Evolutionary conservation across 2,113 vertebrate species (phyloP).

Genomic region (Hippocampus comes): DNA sequence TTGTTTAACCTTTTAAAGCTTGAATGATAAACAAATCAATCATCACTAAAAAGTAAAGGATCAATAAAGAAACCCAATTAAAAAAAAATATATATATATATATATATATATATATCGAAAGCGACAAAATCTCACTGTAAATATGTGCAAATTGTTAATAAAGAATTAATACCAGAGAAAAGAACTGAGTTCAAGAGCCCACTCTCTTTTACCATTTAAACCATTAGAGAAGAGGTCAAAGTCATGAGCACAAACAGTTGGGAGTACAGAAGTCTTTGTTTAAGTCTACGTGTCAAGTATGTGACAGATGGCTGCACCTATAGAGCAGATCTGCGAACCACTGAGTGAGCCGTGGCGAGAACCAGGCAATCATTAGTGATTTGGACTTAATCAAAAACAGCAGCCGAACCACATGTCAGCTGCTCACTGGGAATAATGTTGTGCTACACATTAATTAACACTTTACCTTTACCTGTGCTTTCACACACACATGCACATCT

Average conservation of each 20-base stretch:
- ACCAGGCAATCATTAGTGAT: constrained; percentile 34
- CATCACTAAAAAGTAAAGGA: neutral
- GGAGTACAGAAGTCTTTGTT: constrained; percentile 31
- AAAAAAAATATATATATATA: neutral
- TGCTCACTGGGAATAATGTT: constrained; percentile 30
- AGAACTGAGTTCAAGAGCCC: neutral
- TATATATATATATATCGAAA: neutral
- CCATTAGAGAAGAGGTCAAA: constrained; percentile 23
- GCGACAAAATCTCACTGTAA: neutral
- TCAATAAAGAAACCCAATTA: neutral
- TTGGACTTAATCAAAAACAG: constrained; percentile 51
- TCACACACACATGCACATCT: neutral
- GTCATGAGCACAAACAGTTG: constrained; percentile 22
- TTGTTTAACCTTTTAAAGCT: neutral
- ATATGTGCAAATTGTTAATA: neutral
- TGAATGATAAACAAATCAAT: neutral
- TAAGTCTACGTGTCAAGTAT: constrained; percentile 38
- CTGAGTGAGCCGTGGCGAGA: constrained; percentile 36
- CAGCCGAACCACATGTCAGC: constrained; percentile 11
- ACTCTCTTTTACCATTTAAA: constrained; percentile 18
- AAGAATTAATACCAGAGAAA: no score
- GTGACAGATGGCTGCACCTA: constrained; percentile 43
- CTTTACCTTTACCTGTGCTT: constrained; percentile 29
- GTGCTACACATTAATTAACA: constrained; percentile 29
- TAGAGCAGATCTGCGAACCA: constrained; percentile 33